Conservation (phyloP, 1,140 invertebrate species). For the Ceratina australensis region DNA sequence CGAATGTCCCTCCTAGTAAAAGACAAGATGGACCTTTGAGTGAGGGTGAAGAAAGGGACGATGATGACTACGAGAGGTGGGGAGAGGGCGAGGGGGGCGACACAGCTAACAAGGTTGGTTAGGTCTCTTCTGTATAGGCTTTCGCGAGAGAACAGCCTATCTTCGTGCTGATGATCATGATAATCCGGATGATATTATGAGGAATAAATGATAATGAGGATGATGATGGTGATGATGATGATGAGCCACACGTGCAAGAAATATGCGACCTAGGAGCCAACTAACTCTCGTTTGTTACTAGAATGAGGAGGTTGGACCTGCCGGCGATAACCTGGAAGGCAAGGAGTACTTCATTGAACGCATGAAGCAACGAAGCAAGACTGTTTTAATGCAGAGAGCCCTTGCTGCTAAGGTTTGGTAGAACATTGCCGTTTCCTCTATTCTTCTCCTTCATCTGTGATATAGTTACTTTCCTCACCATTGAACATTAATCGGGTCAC, state of each 20-base stretch:
- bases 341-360: conserved; percentile 75
- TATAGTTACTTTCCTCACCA: conserved; percentile 49
- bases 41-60: conserved; percentile 86
- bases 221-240: conserved; percentile 57
- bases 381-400: conserved; percentile 73
- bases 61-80: conserved; percentile 80
- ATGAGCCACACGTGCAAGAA: conserved; percentile 57
- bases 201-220: conserved; percentile 45
- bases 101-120: conserved; percentile 72
- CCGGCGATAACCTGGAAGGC: conserved; percentile 66
- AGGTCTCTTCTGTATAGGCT: conserved; percentile 58
- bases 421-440: conserved; percentile 46
- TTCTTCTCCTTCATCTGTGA: conserved; percentile 62
- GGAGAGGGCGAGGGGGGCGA: conserved; percentile 67
- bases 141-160: conserved; percentile 53
- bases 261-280: conserved; percentile 57
- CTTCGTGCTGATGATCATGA: conserved; percentile 55
- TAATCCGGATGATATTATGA: conserved; percentile 53
- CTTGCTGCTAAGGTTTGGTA: conserved; percentile 75
- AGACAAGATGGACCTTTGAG: conserved; percentile 84
- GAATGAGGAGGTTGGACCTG: conserved; percentile 65
- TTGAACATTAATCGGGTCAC: conserved; percentile 40
- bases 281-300: conserved; percentile 75
- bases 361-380: conserved; percentile 76
- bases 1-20: conserved; percentile 63